Conservation (phyloP, 2,797 vertebrate genomes). For the Corythornis leucogaster region DNA sequence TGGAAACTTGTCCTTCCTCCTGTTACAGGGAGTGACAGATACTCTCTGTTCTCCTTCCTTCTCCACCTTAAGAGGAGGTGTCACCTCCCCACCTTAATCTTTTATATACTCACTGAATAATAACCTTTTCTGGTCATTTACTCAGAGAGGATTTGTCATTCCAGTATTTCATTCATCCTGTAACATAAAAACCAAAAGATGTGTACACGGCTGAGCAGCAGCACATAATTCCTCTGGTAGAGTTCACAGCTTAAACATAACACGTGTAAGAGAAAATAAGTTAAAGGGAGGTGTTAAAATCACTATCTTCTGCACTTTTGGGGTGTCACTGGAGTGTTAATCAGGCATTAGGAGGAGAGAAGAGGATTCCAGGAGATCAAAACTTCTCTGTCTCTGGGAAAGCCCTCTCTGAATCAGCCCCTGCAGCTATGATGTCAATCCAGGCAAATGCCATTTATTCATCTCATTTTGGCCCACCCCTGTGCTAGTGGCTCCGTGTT, state of each 20-base stretch:
- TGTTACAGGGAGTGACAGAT: background rate
- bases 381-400: background rate
- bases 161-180: conserved; percentile 44
- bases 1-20: background rate
- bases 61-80: background rate
- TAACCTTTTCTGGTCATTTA: conserved; percentile 47
- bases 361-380: background rate
- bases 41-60: rapidly evolving
- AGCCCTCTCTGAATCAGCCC: background rate
- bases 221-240: background rate
- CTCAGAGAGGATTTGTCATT: conserved; percentile 48
- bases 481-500: background rate
- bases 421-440: background rate
- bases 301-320: background rate
- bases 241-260: background rate
- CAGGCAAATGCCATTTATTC: background rate
- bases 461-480: background rate
- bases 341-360: background rate
- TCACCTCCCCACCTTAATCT: background rate
- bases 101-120: conserved; percentile 24
- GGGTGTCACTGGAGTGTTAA: background rate
- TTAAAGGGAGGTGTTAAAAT: background rate
- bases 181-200: conserved; percentile 8
- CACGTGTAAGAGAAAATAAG: background rate
- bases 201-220: background rate